phyloP scores from a whole-genome alignment of 2,888 invertebrate genomes.

The Zygogramma bicolorata region DNA sequence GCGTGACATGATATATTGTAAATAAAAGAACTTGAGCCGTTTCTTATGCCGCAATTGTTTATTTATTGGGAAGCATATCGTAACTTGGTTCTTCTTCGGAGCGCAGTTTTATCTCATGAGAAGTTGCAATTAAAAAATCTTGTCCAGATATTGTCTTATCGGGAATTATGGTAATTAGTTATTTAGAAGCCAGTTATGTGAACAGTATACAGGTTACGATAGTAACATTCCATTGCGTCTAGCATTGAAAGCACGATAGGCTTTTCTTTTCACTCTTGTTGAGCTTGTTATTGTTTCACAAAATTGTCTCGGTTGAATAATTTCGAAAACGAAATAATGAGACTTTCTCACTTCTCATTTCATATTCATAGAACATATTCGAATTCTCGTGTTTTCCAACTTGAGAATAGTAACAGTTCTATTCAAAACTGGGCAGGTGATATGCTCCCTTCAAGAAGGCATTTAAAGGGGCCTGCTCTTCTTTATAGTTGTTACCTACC shows the following conservation, averaged over 20 bases:
- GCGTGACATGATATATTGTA: constrained; percentile 54
- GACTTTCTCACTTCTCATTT: neutral
- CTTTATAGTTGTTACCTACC: constrained; percentile 1
- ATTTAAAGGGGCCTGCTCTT: neutral
- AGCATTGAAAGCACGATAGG: neutral
- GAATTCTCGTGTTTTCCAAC: neutral
- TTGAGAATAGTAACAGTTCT: neutral
- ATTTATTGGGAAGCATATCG: constrained; percentile 30
- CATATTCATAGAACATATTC: neutral
- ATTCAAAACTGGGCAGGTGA: constrained; percentile 7
- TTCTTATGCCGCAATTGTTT: constrained; percentile 35
- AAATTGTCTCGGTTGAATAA: no score
- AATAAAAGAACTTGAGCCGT: constrained; percentile 42
- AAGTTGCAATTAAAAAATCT: constrained; percentile 6
- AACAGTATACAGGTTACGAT: constrained; percentile 19
- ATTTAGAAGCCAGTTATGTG: constrained; percentile 16
- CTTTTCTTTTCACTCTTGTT: neutral
- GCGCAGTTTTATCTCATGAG: neutral
- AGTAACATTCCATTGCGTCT: constrained; percentile 14
- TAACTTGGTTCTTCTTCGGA: neutral
- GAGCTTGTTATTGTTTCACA: neutral
- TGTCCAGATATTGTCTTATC: constrained; percentile 3
- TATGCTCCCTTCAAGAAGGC: neutral
- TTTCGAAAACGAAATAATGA: neutral
- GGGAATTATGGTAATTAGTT: constrained; percentile 27